Evolutionary conservation across 2,888 invertebrate genomes (phyloP).

Genomic region (Poecilus cupreus): DNA sequence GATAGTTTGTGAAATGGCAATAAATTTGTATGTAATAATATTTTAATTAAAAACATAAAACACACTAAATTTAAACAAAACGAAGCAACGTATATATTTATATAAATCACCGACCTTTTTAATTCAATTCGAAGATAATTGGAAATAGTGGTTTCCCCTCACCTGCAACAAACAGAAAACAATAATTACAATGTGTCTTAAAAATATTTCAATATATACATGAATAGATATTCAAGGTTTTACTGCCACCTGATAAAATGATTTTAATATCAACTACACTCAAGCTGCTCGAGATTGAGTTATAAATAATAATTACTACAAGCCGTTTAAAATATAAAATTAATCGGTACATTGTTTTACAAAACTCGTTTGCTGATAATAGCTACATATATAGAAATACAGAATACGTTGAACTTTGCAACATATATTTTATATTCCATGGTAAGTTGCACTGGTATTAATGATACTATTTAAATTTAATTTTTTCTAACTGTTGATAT

Average conservation of each 20-base stretch:
- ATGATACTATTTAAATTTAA: constrained; percentile 39
- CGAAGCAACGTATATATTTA: too few species aligned
- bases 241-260: too few species aligned
- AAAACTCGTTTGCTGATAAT: constrained; percentile 1
- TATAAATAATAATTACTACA: not conserved
- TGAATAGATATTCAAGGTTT: too few species aligned
- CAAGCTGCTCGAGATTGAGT: not conserved
- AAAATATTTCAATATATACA: too few species aligned
- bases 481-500: constrained; percentile 44
- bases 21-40: too few species aligned
- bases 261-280: not conserved
- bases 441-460: constrained; percentile 8
- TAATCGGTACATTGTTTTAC: constrained; percentile 6
- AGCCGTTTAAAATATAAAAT: not conserved
- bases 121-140: not conserved
- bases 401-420: constrained; percentile 30
- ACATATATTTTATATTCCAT: constrained; percentile 32
- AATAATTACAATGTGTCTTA: too few species aligned
- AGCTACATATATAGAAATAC: not conserved
- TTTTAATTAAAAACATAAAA: too few species aligned
- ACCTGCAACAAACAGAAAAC: not conserved
- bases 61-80: too few species aligned
- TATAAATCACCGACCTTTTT: not conserved
- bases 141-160: not conserved
- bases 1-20: too few species aligned